Conservation (phyloP, 2,113 vertebrate species). For the Indicator indicator region DNA sequence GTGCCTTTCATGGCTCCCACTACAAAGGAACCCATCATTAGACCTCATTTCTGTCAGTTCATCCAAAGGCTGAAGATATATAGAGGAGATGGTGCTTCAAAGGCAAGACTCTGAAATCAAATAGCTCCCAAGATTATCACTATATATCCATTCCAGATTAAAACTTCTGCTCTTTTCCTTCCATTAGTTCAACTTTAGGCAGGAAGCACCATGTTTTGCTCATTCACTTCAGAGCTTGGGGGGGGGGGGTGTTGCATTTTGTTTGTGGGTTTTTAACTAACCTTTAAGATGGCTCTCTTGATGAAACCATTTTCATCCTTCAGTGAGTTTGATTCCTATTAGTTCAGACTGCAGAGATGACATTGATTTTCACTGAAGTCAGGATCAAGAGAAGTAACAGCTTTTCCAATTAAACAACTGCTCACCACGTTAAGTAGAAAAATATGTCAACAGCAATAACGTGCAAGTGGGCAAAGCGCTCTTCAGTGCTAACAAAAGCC, state of each 20-base stretch:
- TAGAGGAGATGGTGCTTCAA: not conserved
- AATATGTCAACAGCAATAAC: constrained; percentile 38
- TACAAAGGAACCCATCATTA: constrained; percentile 45
- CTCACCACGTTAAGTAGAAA: constrained; percentile 54
- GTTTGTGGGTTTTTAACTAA: constrained; percentile 19
- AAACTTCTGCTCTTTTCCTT: not conserved
- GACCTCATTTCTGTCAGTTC: not conserved
- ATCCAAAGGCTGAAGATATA: not conserved
- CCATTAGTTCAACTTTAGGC: not conserved
- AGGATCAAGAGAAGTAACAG: constrained; percentile 60
- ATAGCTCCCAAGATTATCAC: not conserved
- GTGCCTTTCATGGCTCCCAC: not conserved
- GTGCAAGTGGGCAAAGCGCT: not conserved
- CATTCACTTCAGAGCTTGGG: not conserved
- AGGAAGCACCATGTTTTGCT: not conserved
- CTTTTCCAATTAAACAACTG: constrained; percentile 71
- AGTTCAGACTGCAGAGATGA: constrained; percentile 52
- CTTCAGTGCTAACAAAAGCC: not conserved
- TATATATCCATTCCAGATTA: not conserved
- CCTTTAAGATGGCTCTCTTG: constrained; percentile 55
- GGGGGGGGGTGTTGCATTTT: not conserved
- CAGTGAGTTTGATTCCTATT: constrained; percentile 65
- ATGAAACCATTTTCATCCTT: constrained; percentile 70
- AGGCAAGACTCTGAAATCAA: not conserved
- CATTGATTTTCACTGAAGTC: constrained; percentile 66